Conservation (phyloP, 2,888 invertebrate species). For the Acrobasis repandana region DNA sequence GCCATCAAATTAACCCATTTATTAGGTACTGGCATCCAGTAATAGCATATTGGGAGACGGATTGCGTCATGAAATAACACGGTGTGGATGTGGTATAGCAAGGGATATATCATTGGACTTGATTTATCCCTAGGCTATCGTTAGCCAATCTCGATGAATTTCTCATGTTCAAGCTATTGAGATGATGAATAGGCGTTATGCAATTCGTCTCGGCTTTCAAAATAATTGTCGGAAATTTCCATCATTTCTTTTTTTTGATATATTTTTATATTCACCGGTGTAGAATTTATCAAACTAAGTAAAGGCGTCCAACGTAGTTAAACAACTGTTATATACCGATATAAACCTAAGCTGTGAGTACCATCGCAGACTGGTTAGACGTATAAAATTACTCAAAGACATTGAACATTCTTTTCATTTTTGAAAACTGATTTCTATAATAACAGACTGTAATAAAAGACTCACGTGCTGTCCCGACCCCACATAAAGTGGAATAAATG, state of each 20-base stretch:
- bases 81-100: conserved; percentile 10
- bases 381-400: too few relatives aligned
- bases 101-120: conserved; percentile 16
- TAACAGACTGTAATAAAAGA: too few relatives aligned
- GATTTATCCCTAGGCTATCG: conserved; percentile 15
- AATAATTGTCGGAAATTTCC: neutral
- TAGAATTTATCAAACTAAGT: too few relatives aligned
- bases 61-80: conserved; percentile 22
- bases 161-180: conserved; percentile 3
- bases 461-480: too few relatives aligned
- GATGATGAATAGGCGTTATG: conserved; percentile 4
- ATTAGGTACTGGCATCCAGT: conserved; percentile 19
- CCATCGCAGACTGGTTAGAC: too few relatives aligned
- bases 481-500: too few relatives aligned
- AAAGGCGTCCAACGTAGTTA: too few relatives aligned
- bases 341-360: too few relatives aligned
- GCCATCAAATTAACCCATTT: conserved; percentile 24
- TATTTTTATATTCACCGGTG: neutral
- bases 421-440: too few relatives aligned
- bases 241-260: neutral
- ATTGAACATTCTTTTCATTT: too few relatives aligned
- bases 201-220: neutral
- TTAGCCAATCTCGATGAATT: conserved; percentile 9
- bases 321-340: too few relatives aligned
- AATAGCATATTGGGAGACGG: conserved; percentile 18